Conservation (phyloP, 2,888 invertebrate genomes). For the Volucella inflata region DNA sequence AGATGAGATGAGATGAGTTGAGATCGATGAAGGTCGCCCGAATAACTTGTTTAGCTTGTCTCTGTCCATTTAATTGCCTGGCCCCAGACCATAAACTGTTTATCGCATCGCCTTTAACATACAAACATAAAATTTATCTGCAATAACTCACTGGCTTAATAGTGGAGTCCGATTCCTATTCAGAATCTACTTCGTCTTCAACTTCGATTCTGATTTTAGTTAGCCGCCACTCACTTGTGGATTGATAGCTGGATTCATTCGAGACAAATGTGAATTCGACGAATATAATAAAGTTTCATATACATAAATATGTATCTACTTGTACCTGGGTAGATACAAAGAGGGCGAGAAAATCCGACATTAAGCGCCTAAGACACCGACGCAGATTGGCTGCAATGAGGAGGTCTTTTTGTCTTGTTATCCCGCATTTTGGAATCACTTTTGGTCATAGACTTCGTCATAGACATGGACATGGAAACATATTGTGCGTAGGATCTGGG, state of each 20-base stretch:
- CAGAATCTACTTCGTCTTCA: slow-evolving; percentile 33
- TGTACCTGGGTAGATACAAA: slow-evolving; percentile 49
- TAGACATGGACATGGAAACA: background rate
- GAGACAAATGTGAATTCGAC: slow-evolving; percentile 31
- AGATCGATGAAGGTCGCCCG: slow-evolving; percentile 74
- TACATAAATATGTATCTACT: slow-evolving; percentile 38
- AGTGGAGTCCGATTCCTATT: slow-evolving; percentile 55
- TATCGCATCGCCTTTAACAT: slow-evolving; percentile 70
- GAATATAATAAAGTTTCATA: slow-evolving; percentile 43
- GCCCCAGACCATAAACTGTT: slow-evolving; percentile 69
- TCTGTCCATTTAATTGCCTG: slow-evolving; percentile 72
- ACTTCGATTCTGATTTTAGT: background rate
- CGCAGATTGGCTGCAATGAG: slow-evolving; percentile 37
- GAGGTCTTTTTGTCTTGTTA: slow-evolving; percentile 38
- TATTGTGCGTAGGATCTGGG: slow-evolving; percentile 25
- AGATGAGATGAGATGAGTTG: slow-evolving; percentile 33
- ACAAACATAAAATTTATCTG: slow-evolving; percentile 68
- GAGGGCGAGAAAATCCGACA: slow-evolving; percentile 71
- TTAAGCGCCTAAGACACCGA: slow-evolving; percentile 70
- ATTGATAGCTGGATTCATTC: slow-evolving; percentile 32
- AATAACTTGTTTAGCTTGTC: slow-evolving; percentile 74
- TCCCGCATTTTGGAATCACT: slow-evolving; percentile 33
- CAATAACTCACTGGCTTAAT: slow-evolving; percentile 72
- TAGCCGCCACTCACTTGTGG: background rate
- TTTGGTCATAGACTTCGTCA: slow-evolving; percentile 12